Evolutionary conservation across 1,140 invertebrate species (phyloP).

Genomic region (Protaetia brevitarsis): DNA sequence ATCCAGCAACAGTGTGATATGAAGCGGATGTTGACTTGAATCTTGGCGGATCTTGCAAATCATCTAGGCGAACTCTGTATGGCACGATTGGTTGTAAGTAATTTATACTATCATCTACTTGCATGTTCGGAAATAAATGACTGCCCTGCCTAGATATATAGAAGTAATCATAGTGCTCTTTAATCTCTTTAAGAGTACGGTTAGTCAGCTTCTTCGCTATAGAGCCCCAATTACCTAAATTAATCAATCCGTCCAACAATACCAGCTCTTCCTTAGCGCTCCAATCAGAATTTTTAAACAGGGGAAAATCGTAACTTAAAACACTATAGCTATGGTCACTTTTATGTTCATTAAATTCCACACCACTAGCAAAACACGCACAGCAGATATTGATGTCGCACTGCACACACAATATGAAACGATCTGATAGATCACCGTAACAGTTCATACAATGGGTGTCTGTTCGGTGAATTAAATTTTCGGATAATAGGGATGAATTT

Average conservation of each 20-base stretch:
- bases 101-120: slow-evolving; percentile 53
- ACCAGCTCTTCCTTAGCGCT: slow-evolving; percentile 72
- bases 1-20: slow-evolving; percentile 67
- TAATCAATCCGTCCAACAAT: slow-evolving; percentile 64
- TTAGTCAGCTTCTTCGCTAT: slow-evolving; percentile 66
- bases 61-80: slow-evolving; percentile 60
- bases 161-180: slow-evolving; percentile 73
- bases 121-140: slow-evolving; percentile 54
- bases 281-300: slow-evolving; percentile 73
- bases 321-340: slow-evolving; percentile 77
- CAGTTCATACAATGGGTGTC: slow-evolving; percentile 47
- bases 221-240: slow-evolving; percentile 78
- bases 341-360: slow-evolving; percentile 63
- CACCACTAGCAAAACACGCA: slow-evolving; percentile 72
- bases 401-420: slow-evolving; percentile 71
- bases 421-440: slow-evolving; percentile 54
- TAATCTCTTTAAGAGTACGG: slow-evolving; percentile 66
- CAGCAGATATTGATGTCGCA: slow-evolving; percentile 67
- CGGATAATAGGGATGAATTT: no score
- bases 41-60: slow-evolving; percentile 71
- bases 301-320: slow-evolving; percentile 68
- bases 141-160: slow-evolving; percentile 66
- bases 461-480: no score
- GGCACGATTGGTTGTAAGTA: slow-evolving; percentile 59
- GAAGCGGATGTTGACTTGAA: slow-evolving; percentile 56